Evolutionary conservation across 92 coral and sea anemone genomes (phyloP), one percentile per base, ranked within the genome.

Genomic region (Zoanthus solanderi): DNA sequence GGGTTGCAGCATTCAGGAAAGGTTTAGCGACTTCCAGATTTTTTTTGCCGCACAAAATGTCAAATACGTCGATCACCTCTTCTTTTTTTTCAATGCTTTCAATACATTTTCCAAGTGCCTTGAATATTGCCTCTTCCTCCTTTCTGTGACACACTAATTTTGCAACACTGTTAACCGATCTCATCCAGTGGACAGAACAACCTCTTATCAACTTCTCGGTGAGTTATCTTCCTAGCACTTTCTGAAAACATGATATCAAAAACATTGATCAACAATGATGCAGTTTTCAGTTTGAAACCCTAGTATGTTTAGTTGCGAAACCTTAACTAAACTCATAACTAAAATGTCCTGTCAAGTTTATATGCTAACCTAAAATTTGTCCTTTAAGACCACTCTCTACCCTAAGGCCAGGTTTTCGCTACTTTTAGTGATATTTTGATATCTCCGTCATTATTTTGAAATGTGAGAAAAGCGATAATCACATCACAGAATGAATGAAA

Each of bases 171-270:
- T 90, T 87, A 6, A 84, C 95, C 63, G 91, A 90, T 8, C 93
- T 78, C 82, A 45, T 83, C 93, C 93, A 90, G 84, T 92, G 93
- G 5, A 92, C 91, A 4, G 92, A 89, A 71, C 95, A 92, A 31
- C 92, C 93, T 16, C 94, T 76, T 45, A 89, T 14, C 66, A 92
- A 9, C 48, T 83, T 91, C 42, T 85, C 77, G 5, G 92, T 57
- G 50, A 91, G 50, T 30, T 88, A 84, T 63, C 81, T 78, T 13
- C 90, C 94, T 0, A 86, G 89, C 32, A 72, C 78, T 46, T 14
- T 73, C 15, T 60, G 30, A 63, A 86, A 73, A 50, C 95, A 23
- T 23, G 23, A 23, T 23, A 23, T 23, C 23, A 23, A 23, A 23
- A 23, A 23, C 23, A 23, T 23, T 23, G 23, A 23, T 23, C 23